phyloP scores from a whole-genome alignment of 2,113 vertebrate genomes.

The Neodontobutis hainanensis region DNA sequence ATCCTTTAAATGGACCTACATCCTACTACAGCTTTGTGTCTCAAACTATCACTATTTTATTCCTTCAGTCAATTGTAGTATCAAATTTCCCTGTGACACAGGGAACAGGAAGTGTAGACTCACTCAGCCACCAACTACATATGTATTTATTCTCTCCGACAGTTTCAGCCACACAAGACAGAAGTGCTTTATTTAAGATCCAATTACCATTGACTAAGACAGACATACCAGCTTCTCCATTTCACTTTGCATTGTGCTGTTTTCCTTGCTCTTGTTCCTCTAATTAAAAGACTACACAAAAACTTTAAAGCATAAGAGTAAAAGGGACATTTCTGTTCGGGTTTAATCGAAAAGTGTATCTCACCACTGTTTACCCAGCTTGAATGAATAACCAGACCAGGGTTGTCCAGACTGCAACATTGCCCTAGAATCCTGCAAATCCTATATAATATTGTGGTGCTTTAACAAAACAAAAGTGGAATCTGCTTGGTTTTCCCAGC shows the following conservation, averaged over 20 bases:
- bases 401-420: too few relatives aligned
- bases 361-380: too few relatives aligned
- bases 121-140: constrained; percentile 43
- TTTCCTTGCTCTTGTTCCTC: constrained; percentile 14
- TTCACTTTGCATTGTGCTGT: constrained; percentile 20
- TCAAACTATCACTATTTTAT: constrained; percentile 30
- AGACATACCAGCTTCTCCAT: constrained; percentile 43
- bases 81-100: constrained; percentile 10
- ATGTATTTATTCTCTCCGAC: constrained; percentile 48
- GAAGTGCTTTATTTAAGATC: constrained; percentile 27
- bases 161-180: constrained; percentile 25
- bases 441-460: too few relatives aligned
- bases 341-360: too few relatives aligned
- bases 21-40: constrained; percentile 19
- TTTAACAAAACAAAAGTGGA: not conserved
- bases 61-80: constrained; percentile 30
- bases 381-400: too few relatives aligned
- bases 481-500: not conserved
- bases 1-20: constrained; percentile 22
- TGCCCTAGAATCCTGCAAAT: too few relatives aligned
- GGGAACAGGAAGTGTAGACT: constrained; percentile 18
- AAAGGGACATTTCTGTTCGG: not conserved
- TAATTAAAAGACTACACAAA: not conserved
- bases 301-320: not conserved
- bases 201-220: constrained; percentile 30